Percentiles rank a stretch among this genome's conserved stretches.
Conservation (phyloP, 35 echinoderm and acorn worm species). For the Lytechinus pictus region DNA sequence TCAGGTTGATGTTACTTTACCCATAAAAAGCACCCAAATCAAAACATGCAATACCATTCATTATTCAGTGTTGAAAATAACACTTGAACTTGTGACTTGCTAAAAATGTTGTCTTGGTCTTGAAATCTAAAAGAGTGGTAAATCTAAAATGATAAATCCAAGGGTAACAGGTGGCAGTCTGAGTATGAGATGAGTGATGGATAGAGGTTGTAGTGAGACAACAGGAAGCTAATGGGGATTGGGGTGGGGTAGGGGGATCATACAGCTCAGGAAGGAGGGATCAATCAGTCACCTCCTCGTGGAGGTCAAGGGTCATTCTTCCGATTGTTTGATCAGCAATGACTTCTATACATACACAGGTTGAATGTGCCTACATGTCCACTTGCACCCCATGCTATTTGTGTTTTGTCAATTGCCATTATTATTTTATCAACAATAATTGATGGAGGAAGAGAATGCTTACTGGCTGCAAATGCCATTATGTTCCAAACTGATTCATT, state of each 20-base stretch:
- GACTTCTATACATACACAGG: neutral
- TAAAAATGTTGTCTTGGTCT: too few species aligned
- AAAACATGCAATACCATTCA: too few species aligned
- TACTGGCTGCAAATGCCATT: neutral
- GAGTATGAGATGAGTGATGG: constrained; percentile 16
- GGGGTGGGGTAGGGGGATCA: neutral
- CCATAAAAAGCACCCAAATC: too few species aligned
- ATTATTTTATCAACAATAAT: neutral
- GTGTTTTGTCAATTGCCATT: neutral
- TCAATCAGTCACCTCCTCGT: neutral
- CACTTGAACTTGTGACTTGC: too few species aligned
- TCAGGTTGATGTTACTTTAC: too few species aligned
- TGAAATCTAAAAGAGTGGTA: too few species aligned
- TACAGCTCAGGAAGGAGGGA: neutral
- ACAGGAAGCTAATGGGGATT: constrained; percentile 4
- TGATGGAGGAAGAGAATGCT: neutral
- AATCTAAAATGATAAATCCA: too few species aligned
- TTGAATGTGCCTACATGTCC: neutral
- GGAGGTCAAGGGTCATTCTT: neutral
- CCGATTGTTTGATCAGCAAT: neutral
- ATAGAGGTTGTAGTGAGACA: neutral
- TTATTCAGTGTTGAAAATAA: too few species aligned
- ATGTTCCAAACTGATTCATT: neutral
- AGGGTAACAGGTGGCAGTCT: neutral
- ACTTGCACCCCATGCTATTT: neutral